Conservation (phyloP, 2,797 vertebrate species). For the Odontamblyopus rebecca region DNA sequence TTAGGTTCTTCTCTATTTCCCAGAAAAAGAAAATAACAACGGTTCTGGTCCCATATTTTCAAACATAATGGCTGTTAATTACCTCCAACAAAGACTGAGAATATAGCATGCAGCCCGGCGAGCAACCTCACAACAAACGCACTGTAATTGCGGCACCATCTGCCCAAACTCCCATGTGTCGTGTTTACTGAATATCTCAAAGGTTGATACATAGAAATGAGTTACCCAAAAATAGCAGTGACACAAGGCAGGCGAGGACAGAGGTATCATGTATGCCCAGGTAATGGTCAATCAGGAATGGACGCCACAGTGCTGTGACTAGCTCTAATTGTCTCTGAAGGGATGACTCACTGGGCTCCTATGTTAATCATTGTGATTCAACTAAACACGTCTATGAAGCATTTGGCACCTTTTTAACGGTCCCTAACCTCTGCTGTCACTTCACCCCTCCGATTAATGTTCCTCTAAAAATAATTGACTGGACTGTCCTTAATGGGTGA, state of each 20-base stretch:
- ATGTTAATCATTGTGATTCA: slow-evolving; percentile 56
- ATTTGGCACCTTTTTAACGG: slow-evolving; percentile 30
- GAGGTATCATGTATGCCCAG: slow-evolving; percentile 39
- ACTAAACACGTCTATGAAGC: slow-evolving; percentile 39
- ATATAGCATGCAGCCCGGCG: slow-evolving; percentile 16
- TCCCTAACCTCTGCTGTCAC: slow-evolving; percentile 20
- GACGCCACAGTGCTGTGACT: slow-evolving; percentile 29
- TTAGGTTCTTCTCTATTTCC: slow-evolving; percentile 29
- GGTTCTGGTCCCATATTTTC: slow-evolving; percentile 5
- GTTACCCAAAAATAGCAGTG: slow-evolving; percentile 46
- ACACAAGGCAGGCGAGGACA: slow-evolving; percentile 20
- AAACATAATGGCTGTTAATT: slow-evolving; percentile 39
- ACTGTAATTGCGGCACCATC: slow-evolving; percentile 38
- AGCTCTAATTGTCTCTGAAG: slow-evolving; percentile 52
- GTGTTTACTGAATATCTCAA: slow-evolving; percentile 43
- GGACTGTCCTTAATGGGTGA: not conserved
- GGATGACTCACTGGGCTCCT: slow-evolving; percentile 54
- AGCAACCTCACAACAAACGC: slow-evolving; percentile 31
- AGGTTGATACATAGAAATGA: slow-evolving; percentile 31
- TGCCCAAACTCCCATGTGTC: slow-evolving; percentile 32
- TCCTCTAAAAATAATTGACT: not conserved
- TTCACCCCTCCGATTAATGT: not conserved
- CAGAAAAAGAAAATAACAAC: slow-evolving; percentile 27
- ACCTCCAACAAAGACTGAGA: slow-evolving; percentile 42
- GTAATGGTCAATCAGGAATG: slow-evolving; percentile 40